Percentiles rank a stretch among this genome's conserved stretches.
phyloP scores from a whole-genome alignment of 1,140 invertebrate species.

The Melitaea cinxia region DNA sequence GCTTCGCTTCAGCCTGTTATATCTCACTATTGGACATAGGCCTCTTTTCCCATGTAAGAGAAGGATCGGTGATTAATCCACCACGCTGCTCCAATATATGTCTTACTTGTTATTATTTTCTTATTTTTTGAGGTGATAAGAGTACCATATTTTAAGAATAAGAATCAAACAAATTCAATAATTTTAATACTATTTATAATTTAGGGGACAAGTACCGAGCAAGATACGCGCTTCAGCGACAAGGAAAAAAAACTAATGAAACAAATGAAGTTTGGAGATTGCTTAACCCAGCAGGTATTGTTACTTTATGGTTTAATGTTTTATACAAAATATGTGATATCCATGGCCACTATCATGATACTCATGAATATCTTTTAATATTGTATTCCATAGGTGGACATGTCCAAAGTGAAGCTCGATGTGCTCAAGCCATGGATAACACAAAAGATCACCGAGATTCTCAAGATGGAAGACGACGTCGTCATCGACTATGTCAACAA shows the following conservation, averaged over 20 bases:
- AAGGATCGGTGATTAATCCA: no score
- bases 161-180: no score
- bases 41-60: no score
- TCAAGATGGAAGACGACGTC: conserved; percentile 99
- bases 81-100: no score
- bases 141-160: no score
- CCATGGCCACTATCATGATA: neutral
- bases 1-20: no score
- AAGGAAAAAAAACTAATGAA: conserved; percentile 99
- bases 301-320: neutral
- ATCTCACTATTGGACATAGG: no score
- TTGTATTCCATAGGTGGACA: conserved; percentile 91
- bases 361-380: neutral
- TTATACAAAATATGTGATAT: neutral
- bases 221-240: conserved; percentile 99
- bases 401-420: conserved; percentile 98
- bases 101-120: no score
- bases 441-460: conserved; percentile 96
- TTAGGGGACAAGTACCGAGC: conserved; percentile 98
- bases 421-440: conserved; percentile 99
- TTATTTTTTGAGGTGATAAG: no score
- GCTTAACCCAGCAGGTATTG: conserved; percentile 91
- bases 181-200: neutral
- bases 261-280: conserved; percentile 98
- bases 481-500: conserved; percentile 99